phyloP scores from a whole-genome alignment of 1,140 invertebrate genomes.

The Pseudoatta argentina region DNA sequence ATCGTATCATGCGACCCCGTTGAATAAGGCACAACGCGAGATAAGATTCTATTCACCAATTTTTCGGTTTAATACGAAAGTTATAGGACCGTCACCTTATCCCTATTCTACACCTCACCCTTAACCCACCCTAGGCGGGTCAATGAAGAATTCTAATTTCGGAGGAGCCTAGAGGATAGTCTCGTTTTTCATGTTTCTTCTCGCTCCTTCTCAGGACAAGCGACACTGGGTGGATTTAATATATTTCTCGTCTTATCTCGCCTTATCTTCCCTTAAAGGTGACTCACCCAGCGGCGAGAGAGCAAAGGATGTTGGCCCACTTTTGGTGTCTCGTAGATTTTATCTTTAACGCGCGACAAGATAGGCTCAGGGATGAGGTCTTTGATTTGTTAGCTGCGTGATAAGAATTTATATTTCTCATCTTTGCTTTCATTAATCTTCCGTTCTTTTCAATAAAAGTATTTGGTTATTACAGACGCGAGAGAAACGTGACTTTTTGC shows the following conservation, averaged over 20 bases:
- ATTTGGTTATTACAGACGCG: not conserved
- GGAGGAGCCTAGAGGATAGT: constrained; percentile 48
- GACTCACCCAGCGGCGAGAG: constrained; percentile 72
- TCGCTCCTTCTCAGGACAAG: constrained; percentile 50
- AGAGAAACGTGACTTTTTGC: not conserved
- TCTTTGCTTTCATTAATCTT: constrained; percentile 60
- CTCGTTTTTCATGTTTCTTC: constrained; percentile 62
- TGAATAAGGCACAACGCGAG: not conserved
- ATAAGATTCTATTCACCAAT: constrained; percentile 61
- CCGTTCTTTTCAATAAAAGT: constrained; percentile 48
- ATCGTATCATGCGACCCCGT: not conserved
- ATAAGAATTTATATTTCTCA: constrained; percentile 76
- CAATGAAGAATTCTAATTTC: constrained; percentile 76
- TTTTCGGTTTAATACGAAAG: constrained; percentile 67
- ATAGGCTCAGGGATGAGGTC: constrained; percentile 70
- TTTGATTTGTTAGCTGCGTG: constrained; percentile 78
- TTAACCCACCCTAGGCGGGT: constrained; percentile 13
- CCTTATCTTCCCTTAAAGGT: constrained; percentile 77
- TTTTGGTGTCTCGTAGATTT: constrained; percentile 77
- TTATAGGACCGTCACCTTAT: constrained; percentile 51
- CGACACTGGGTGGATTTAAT: constrained; percentile 71
- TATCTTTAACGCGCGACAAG: constrained; percentile 79
- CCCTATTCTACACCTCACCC: not conserved
- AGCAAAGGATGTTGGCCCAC: constrained; percentile 75
- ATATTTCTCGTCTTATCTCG: constrained; percentile 77